Base-by-base conservation (phyloP, 2,888 invertebrate species). In the Agrotis exclamationis region DNA sequence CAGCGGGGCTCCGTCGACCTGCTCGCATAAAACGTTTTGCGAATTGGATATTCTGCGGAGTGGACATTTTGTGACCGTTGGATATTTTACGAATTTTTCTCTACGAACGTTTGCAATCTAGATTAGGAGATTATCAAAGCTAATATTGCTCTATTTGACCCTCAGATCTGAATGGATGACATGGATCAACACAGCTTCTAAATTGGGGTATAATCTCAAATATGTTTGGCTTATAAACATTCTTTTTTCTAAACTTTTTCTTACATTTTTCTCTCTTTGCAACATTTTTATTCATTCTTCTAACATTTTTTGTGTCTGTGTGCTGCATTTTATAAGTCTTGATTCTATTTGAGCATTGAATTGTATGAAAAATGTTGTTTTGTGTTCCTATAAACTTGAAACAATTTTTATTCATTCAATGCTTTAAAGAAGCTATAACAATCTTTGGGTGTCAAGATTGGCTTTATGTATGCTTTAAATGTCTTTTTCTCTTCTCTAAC, bases 131-230 rank as follows among this genome's bases (percentile, higher is more conserved):
- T 2, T 33, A 14, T 64, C 13, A 45, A 20, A 28, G 24, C 9
- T 66, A 47, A 65, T 48, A 13, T 14, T 33, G 20, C 47, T 59
- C 33, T 70, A 13, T 75, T 63, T 68, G 48, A 44, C 59, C 50
- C 74, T 33, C 86, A 84, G 86, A 69, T 82, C 84, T 45, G 84
- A 84, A 18, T 84, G 84, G 84, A 22, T 71, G 69, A 73, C 79
- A 14, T 83, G 86, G 84, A 70, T 85, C 80, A 86, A 77, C 70
- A 77, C 74, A n/a, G 86, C 86, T 13, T 68, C 74, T 20, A 82
- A 84, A 72, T 62, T 76, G 71, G 82, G 84, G 84, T 84, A 85
- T 9, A 33, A 59, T 33, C 63, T 67, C 48, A 58, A 48, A 44
- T 66, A 24, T 24, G 39, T 57, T 70, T 67, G 62, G 28, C 57